Conservation (phyloP, 2,113 vertebrate genomes). For the Anarhynchus alexandrinus region DNA sequence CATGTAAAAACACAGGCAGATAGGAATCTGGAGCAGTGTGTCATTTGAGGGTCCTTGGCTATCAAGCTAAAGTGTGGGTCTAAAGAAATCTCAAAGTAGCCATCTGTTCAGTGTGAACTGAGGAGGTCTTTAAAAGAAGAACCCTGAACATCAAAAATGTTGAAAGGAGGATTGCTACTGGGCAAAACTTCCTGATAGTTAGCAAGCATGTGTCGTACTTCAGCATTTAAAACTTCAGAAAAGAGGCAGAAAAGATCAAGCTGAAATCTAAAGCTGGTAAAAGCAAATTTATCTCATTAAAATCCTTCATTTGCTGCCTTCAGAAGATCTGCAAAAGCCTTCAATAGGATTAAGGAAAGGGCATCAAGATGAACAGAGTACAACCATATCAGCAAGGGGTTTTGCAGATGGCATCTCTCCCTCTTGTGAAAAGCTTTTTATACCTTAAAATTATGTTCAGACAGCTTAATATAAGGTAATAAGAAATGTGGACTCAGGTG, state of each 20-base stretch:
- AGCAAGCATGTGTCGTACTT: not conserved
- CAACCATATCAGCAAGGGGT: not conserved
- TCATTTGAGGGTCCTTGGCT: not conserved
- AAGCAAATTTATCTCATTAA: constrained; percentile 10
- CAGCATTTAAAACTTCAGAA: not conserved
- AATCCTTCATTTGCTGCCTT: not conserved
- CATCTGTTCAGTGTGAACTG: not conserved
- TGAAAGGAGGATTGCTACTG: not conserved
- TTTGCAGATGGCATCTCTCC: not conserved
- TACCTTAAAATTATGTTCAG: not conserved
- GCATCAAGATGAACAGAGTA: not conserved
- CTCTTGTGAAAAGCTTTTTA: not conserved
- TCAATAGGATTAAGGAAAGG: constrained; percentile 15
- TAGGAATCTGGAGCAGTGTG: not conserved
- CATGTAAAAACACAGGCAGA: not conserved
- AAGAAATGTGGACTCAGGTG: not conserved
- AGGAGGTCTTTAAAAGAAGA: not conserved
- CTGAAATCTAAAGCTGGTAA: not conserved
- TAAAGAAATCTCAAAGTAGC: not conserved
- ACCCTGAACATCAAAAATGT: not conserved
- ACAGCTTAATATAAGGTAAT: not conserved
- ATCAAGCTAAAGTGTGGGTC: not conserved
- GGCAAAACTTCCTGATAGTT: not conserved
- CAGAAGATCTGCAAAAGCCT: not conserved
- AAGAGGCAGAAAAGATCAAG: not conserved